Conservation (phyloP, 2,888 invertebrate species). For the Plebejus anna region DNA sequence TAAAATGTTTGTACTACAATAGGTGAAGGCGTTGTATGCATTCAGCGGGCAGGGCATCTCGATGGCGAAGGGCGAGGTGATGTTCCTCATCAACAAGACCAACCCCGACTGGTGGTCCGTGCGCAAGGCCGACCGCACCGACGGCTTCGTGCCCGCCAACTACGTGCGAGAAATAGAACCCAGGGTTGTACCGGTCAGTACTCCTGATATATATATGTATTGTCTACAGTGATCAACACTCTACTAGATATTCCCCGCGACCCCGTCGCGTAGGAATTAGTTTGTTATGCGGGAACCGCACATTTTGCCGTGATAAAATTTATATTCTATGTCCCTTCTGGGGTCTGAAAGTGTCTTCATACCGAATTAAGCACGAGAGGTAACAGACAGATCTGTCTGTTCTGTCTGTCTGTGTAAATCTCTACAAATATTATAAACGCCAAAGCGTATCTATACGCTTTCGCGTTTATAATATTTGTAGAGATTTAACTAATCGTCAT, state of each 20-base stretch:
- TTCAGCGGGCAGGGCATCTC: conserved; percentile 96
- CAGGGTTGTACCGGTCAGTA: conserved; percentile 83
- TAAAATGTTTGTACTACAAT: conserved; percentile 27
- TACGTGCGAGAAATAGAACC: conserved; percentile 96
- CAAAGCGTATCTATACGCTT: no score
- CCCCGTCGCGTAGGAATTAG: no score
- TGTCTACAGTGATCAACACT: no score
- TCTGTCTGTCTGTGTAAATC: no score
- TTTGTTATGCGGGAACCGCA: no score
- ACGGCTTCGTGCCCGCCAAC: conserved; percentile 98
- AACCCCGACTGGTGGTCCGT: conserved; percentile 99
- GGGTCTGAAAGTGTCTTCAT: background rate
- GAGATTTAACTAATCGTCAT: background rate
- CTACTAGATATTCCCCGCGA: no score
- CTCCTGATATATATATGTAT: no score
- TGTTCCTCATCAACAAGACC: conserved; percentile 96
- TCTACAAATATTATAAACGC: no score
- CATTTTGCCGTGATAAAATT: background rate
- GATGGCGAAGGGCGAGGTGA: conserved; percentile 94
- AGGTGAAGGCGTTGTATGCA: conserved; percentile 89
- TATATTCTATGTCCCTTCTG: background rate
- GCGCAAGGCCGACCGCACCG: conserved; percentile 93
- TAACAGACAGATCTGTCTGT: background rate
- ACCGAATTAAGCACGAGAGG: background rate
- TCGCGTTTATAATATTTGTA: background rate